Percentiles rank a stretch among this genome's conserved stretches.
These are phyloP conservation scores for Paramisgurnus dabryanus DNA, from an alignment of 2,113 vertebrate species.

Conservation along the genomic window DNA sequence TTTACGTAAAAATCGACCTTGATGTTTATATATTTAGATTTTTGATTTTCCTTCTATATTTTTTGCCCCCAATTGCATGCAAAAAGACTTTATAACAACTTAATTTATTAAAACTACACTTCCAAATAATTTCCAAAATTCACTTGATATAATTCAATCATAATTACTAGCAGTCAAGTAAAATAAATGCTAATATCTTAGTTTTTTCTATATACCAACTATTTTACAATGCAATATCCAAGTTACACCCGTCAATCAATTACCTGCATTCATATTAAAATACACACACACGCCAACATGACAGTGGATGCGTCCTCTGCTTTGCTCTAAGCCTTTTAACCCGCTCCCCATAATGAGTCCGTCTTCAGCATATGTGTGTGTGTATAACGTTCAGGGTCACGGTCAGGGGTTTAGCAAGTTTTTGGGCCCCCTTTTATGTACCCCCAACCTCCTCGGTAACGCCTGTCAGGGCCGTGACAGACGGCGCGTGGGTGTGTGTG, in stretches of 20 bases:
- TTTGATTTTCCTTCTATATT: too few relatives aligned
- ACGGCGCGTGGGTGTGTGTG: constrained; percentile 51
- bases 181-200: too few relatives aligned
- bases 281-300: constrained; percentile 1
- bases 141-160: too few relatives aligned
- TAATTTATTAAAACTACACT: too few relatives aligned
- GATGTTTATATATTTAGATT: too few relatives aligned
- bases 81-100: too few relatives aligned
- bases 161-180: background rate
- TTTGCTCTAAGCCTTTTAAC: background rate
- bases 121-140: too few relatives aligned
- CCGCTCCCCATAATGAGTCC: constrained; percentile 35
- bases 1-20: too few relatives aligned
- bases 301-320: constrained; percentile 2
- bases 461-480: constrained; percentile 52
- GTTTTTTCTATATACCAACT: background rate
- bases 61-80: too few relatives aligned
- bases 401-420: constrained; percentile 45
- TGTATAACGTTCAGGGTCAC: constrained; percentile 41
- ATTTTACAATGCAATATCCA: constrained; percentile 2
- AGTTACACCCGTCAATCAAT: background rate
- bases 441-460: constrained; percentile 44
- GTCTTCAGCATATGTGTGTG: constrained; percentile 41
- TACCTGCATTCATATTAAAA: constrained; percentile 19
- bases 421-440: constrained; percentile 40